Conservation (phyloP, 2,797 vertebrate species). For the Platalea minor region DNA sequence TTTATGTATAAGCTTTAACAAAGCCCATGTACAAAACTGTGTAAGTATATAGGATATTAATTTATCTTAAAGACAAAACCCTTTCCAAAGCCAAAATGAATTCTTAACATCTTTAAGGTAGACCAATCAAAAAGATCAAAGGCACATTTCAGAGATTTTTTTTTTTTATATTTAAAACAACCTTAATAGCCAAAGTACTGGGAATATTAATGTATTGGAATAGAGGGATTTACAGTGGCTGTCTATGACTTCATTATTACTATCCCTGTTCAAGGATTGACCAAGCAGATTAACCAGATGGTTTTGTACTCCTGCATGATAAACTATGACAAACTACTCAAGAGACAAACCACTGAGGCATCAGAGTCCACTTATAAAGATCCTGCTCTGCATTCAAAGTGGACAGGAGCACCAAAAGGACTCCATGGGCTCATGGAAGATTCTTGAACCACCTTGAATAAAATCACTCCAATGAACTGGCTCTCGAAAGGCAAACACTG, state of each 20-base stretch:
- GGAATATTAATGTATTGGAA: background rate
- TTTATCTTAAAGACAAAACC: background rate
- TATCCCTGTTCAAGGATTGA: background rate
- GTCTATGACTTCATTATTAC: slow-evolving; percentile 1
- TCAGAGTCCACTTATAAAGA: background rate
- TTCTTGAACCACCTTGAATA: background rate
- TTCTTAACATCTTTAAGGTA: background rate
- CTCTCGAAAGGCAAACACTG: background rate
- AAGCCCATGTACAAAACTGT: background rate
- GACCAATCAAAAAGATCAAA: background rate
- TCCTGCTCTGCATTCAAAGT: background rate
- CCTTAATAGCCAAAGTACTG: background rate
- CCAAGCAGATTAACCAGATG: background rate
- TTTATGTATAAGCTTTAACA: slow-evolving; percentile 3
- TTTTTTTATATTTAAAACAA: background rate
- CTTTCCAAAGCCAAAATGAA: background rate
- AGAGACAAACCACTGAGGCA: background rate
- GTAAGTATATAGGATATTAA: background rate
- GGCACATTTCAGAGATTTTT: background rate
- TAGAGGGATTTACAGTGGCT: background rate
- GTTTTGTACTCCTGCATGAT: background rate
- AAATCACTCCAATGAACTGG: background rate
- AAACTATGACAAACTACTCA: background rate
- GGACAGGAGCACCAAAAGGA: background rate
- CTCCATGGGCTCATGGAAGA: background rate